Base-by-base conservation (phyloP, 30 jellyfish, hydroid and myxozoan genomes). In the Aurelia sp. region DNA sequence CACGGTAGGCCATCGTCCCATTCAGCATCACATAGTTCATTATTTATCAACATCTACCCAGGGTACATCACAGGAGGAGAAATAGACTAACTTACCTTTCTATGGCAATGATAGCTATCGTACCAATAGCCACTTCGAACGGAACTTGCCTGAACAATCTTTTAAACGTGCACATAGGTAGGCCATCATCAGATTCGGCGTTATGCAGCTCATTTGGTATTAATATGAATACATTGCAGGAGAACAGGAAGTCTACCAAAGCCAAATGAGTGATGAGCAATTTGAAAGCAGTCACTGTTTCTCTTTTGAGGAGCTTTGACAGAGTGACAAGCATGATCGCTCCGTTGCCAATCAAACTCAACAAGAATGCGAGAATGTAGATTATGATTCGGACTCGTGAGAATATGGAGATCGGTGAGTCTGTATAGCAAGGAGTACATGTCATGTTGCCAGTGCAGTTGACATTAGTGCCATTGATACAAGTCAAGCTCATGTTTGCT, bases 161-260 rank as follows among this genome's bases (percentile, higher is more conserved):
- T 40, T 80, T 80, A 51, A 80, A 80, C n/a, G 90, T 33, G 38
- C 90, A 80, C 81, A 80, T 48, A 16, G 90, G 90, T 0, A 64
- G 15, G 24, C 74, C 82, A 16, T 80, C 74, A 3, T 80, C 62
- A 4, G 33, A 6, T 66, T 80, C 90, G 16, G 63, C 73, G 19
- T 65, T 64, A 52, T 80, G 70, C 3, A 65, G 33, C 47, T 80
- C 90, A 17, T 80, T 80, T n/a, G 90, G 90, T 17, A 80, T 80
- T 52, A 80, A 51, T 21, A 80, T 62, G 48, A 80, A 44, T 20
- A 58, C 59, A 63, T 80, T 80, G 82, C 81, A 80, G 33, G 90
- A 64, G 62, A 63, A 80, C 3, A 80, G 81, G 13, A 80, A 80
- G 41, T 80, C 90, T 16, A 80, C 90, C 44, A 80, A 80, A 9